Evolutionary conservation across 2,113 vertebrate species (phyloP).

Genomic region (Buteo buteo): DNA sequence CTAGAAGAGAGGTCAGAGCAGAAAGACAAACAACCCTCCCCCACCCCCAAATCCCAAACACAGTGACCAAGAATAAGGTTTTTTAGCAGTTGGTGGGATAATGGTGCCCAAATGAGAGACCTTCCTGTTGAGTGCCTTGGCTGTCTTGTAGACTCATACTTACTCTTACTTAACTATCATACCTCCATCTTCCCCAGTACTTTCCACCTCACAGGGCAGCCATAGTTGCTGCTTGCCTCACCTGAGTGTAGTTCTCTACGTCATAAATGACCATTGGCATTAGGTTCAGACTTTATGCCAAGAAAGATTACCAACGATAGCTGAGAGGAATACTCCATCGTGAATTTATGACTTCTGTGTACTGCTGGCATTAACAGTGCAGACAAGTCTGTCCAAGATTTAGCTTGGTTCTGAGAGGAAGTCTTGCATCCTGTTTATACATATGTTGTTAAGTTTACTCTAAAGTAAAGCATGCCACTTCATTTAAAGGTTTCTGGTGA

Average conservation of each 20-base stretch:
- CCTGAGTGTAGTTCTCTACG: background rate
- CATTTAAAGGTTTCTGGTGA: background rate
- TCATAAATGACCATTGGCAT: background rate
- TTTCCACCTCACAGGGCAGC: background rate
- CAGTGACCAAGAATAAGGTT: background rate
- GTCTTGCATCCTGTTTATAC: background rate
- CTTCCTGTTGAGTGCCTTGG: background rate
- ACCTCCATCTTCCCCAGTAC: background rate
- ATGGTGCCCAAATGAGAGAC: background rate
- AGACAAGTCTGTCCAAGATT: background rate
- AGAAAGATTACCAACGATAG: background rate
- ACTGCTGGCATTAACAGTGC: background rate
- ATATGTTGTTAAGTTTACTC: background rate
- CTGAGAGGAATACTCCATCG: background rate
- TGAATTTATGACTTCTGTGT: background rate
- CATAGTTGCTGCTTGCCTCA: background rate
- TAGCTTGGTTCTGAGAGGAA: background rate
- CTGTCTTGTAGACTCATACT: background rate
- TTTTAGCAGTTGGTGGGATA: background rate
- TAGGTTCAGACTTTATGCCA: background rate
- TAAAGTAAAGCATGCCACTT: background rate
- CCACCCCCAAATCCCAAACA: background rate
- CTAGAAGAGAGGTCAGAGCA: background rate
- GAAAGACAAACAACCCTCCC: background rate
- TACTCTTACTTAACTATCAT: rapidly evolving